Percentiles rank a stretch among this genome's conserved stretches.
These are phyloP conservation scores for Dicentrarchus labrax DNA, from an alignment of 2,113 vertebrate species.

Conservation along the genomic window DNA sequence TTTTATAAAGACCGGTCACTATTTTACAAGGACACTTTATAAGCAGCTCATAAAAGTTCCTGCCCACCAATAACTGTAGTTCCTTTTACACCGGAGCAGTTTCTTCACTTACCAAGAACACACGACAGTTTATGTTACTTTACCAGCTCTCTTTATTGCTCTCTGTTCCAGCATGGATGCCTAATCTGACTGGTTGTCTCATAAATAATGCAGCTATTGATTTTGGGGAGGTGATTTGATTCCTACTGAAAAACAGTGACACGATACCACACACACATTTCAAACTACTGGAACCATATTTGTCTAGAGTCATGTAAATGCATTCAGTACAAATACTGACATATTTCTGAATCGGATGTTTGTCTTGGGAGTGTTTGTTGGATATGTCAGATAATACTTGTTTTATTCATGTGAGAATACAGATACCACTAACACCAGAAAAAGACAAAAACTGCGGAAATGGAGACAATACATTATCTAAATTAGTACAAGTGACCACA, in stretches of 20 bases:
- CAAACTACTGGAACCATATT: neutral
- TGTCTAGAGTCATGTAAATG: neutral
- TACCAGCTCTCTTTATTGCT: conserved; percentile 29
- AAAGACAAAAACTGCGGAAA: neutral
- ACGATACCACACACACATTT: neutral
- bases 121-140: neutral
- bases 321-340: neutral
- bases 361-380: neutral
- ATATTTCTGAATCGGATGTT: neutral
- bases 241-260: neutral
- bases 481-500: neutral
- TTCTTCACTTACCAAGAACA: neutral
- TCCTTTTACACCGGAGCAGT: neutral
- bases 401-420: neutral
- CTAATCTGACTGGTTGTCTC: neutral
- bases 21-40: conserved; percentile 24
- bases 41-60: conserved; percentile 3
- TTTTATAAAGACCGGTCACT: neutral
- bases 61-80: neutral
- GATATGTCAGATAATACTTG: neutral
- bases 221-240: conserved; percentile 4
- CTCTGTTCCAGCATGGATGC: neutral
- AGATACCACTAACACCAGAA: neutral
- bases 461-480: neutral
- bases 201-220: conserved; percentile 45